Evolutionary conservation across 2,113 vertebrate species (phyloP).

Genomic region (Cephalopholis sonnerati): DNA sequence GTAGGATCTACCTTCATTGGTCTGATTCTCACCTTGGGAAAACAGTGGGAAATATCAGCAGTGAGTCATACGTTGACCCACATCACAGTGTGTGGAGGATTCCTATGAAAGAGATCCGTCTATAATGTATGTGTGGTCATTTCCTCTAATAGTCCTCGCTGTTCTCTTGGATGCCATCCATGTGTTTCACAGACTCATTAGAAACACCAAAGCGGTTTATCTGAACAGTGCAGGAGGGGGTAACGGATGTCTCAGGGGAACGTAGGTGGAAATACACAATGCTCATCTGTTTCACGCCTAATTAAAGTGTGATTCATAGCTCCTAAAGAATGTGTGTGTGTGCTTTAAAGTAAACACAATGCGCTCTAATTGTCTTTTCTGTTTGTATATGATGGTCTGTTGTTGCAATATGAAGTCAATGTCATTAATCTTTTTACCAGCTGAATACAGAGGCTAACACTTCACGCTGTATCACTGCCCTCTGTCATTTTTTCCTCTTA

Average conservation of each 20-base stretch:
- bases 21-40: not conserved
- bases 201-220: slow-evolving; percentile 31
- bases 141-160: slow-evolving; percentile 17
- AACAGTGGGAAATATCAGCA: too few relatives aligned
- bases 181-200: slow-evolving; percentile 46
- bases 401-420: not conserved
- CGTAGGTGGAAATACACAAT: slow-evolving; percentile 48
- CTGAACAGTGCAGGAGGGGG: not conserved
- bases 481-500: not conserved
- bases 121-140: not conserved
- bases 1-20: not conserved
- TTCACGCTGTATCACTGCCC: too few relatives aligned
- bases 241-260: slow-evolving; percentile 32
- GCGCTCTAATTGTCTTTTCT: not conserved
- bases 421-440: not conserved
- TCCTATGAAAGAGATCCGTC: not conserved
- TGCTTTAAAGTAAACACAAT: slow-evolving; percentile 8
- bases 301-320: slow-evolving; percentile 38
- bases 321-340: not conserved
- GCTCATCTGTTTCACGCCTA: slow-evolving; percentile 38
- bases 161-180: slow-evolving; percentile 28
- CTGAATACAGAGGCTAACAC: not conserved
- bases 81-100: not conserved
- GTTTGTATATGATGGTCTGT: not conserved
- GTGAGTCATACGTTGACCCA: not conserved